Base-by-base conservation (phyloP, 2,797 vertebrate species). In the Tenualosa thibaudeaui region DNA sequence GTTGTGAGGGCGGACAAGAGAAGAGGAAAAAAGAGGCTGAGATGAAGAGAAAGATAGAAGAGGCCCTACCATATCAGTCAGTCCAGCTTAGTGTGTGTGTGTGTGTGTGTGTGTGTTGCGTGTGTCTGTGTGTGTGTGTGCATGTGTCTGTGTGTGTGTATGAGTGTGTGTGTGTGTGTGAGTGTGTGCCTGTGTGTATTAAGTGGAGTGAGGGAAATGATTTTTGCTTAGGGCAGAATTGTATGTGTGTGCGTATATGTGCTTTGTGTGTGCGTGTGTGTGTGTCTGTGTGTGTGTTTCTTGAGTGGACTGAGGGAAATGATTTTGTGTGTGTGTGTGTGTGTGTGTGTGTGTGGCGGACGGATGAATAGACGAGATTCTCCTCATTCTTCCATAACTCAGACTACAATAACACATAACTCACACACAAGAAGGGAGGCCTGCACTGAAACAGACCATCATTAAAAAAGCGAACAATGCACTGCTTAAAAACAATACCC, bases 101-200 rank as follows among this genome's bases (percentile, higher is more conserved):
- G 58, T 31, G 58, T 60, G 22, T 68, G 65, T 5, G 12, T 68
- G 65, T 37, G 26, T 50, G 40, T n/a, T n/a, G n/a, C n/a, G n/a
- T n/a, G n/a, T n/a, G n/a, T n/a, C n/a, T 22, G 81, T 50, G 83
- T 65, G 84, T 86, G 86, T 81, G 81, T 85, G 56, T 58, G 17
- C 1, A 1, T 22, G 56, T 58, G 56, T 58, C 19, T 22, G 56
- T 58, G 56, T 6, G 19, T 31, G 71, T 78, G 17, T 15, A 17
- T 46, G 71, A 46, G 37, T 15, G 40, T 46, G 71, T 22, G 81
- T 50, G 83, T 65, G 84, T 86, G 86, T 81, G 81, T 85, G 56
- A n/a, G 17, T 5, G 3, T 22, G 56, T 58, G 56, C n/a, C 19
- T 22, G 56, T 58, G 56, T 6, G 19, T 31, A 40, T 78, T 46